Conservation (phyloP, 2,888 invertebrate genomes). For the Diaprepes abbreviatus region DNA sequence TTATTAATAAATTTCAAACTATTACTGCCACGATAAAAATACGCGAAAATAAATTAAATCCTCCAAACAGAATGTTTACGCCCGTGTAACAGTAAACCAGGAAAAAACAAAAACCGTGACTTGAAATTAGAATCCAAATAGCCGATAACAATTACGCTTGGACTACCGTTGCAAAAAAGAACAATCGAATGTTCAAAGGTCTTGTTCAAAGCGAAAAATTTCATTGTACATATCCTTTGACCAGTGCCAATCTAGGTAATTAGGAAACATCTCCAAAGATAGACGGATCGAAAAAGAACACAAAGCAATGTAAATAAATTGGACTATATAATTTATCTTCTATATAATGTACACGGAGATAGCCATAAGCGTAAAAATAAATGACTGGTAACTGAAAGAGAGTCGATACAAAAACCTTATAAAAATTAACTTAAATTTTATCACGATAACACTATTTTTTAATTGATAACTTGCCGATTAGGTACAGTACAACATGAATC, state of each 20-base stretch:
- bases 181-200: constrained; percentile 9
- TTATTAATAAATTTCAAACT: no score
- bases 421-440: no score
- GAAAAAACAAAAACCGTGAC: background rate
- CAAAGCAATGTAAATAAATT: constrained; percentile 25
- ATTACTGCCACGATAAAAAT: no score
- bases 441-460: no score
- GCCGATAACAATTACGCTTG: background rate
- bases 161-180: constrained; percentile 14
- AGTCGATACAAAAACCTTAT: no score
- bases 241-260: constrained; percentile 25
- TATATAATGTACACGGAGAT: background rate
- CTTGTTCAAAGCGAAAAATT: constrained; percentile 6
- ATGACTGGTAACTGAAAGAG: no score
- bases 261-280: constrained; percentile 23
- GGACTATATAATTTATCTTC: constrained; percentile 23
- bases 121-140: background rate
- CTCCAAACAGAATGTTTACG: no score
- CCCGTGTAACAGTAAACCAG: no score
- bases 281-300: constrained; percentile 17
- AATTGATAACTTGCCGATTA: no score
- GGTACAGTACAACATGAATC: no score
- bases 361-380: no score
- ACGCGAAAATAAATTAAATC: no score
- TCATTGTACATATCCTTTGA: constrained; percentile 21